Evolutionary conservation across 2,888 invertebrate genomes (phyloP), one percentile per base, ranked within the genome.

Genomic region (Drosophila helvetica): DNA sequence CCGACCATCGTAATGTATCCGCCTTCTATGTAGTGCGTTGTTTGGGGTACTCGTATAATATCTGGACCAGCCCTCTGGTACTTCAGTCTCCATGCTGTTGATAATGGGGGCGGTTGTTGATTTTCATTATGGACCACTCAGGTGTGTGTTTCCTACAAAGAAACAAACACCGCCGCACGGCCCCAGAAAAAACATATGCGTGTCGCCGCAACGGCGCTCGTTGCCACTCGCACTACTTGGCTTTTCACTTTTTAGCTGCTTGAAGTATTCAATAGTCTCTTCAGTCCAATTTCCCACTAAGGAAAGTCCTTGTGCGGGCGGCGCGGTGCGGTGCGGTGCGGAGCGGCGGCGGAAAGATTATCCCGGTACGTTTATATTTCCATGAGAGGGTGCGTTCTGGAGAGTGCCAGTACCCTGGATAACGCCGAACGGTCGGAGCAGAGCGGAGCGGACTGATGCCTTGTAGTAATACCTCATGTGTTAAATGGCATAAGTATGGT

Each of bases 1-100:
- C 91, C 83, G 88, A 81, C 86, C 78, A 78, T 75, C 85, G 91
- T 91, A 92, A 92, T 91, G 92, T 92, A 92, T 92, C 92, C 92
- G 88, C 86, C 91, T 89, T 90, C 74, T 66, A 72, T 76, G 80
- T 77, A 81, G 74, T 74, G 59, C 42, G 64, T 71, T 76, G 57
- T 38, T 38, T 38, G 38, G 38, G 38, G n/a, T 38, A 38, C 64
- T 74, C 60, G 55, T 59, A 72, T 46, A 61, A 53, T 61, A 75
- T 73, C 63, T 59, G 62, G 58, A 74, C 74, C 47, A 48, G 22
- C 45, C 56, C 61, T 43, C 45, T 30, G 48, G 33, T 52, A 47
- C 70, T 62, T 62, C 38, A 70, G 70, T 52, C 64, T 63, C 70
- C 70, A 53, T 51, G 56, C 43, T 52, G 67, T 77, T 70, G 57